phyloP scores from a whole-genome alignment of 2,113 vertebrate genomes.

The crab-eating macaque (Macaca fascicularis) region DNA sequence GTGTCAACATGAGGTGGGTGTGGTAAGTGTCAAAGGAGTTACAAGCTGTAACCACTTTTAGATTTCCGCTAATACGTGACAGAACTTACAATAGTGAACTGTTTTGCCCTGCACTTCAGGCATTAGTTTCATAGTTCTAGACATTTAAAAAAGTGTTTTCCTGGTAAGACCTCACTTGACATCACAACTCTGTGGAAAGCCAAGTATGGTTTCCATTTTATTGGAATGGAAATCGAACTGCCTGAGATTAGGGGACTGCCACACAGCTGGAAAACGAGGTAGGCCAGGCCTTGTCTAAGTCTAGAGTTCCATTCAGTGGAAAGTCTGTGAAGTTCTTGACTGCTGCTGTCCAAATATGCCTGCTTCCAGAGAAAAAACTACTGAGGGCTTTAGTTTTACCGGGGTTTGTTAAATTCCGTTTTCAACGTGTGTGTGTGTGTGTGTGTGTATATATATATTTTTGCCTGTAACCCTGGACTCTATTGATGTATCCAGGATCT shows the following conservation, averaged over 20 bases:
- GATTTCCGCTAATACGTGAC: background rate
- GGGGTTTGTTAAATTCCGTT: background rate
- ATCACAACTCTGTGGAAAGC: background rate
- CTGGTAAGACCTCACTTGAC: background rate
- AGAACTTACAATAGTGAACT: background rate
- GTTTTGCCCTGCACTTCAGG: background rate
- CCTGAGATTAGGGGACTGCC: background rate
- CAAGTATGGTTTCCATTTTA: background rate
- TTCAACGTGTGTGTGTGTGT: background rate
- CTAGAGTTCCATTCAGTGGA: background rate
- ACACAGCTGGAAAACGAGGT: background rate
- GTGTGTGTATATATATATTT: background rate
- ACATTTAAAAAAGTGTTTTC: background rate
- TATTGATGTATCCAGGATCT: background rate
- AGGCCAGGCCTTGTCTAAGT: background rate
- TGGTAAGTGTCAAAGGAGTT: background rate
- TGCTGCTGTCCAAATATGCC: background rate
- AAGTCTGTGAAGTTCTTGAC: background rate
- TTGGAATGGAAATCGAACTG: background rate
- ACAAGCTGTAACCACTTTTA: background rate
- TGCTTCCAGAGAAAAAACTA: conserved; percentile 2
- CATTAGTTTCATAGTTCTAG: background rate
- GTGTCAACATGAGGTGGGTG: background rate
- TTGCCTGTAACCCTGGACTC: background rate
- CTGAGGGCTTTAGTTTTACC: background rate